Conservation (phyloP, 1,140 invertebrate species). For the Notospermus geniculatus region DNA sequence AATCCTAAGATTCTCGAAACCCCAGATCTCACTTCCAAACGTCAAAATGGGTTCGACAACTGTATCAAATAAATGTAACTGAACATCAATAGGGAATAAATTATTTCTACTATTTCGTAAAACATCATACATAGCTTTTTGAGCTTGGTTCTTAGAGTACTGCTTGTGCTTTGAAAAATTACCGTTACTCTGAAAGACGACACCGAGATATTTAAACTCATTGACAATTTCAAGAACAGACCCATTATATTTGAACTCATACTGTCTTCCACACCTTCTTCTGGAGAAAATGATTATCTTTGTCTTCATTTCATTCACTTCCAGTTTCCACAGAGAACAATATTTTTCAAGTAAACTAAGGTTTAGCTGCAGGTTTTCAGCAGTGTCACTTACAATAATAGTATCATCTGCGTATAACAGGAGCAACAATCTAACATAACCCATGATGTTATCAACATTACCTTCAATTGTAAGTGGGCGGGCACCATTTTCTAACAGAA, state of each 20-base stretch:
- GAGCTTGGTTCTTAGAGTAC: conserved; percentile 9
- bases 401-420: too few relatives aligned
- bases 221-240: too few relatives aligned
- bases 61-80: conserved; percentile 22
- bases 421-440: not conserved
- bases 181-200: conserved; percentile 14
- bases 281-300: conserved; percentile 23
- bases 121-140: conserved; percentile 13
- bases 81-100: conserved; percentile 14
- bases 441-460: not conserved
- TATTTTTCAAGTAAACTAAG: conserved; percentile 13
- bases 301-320: conserved; percentile 22
- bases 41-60: conserved; percentile 12
- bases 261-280: not conserved
- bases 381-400: too few relatives aligned
- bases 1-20: conserved; percentile 5
- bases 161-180: conserved; percentile 14
- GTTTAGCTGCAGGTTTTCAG: conserved; percentile 16
- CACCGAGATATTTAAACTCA: too few relatives aligned
- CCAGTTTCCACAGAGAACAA: conserved; percentile 19
- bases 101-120: conserved; percentile 10
- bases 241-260: not conserved
- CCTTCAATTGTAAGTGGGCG: too few relatives aligned
- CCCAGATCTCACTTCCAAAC: too few relatives aligned
- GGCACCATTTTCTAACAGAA: too few relatives aligned